Percentiles rank a stretch among this genome's conserved stretches.
phyloP scores from a whole-genome alignment of 2,113 vertebrate genomes.

The Ophiodon elongatus region DNA sequence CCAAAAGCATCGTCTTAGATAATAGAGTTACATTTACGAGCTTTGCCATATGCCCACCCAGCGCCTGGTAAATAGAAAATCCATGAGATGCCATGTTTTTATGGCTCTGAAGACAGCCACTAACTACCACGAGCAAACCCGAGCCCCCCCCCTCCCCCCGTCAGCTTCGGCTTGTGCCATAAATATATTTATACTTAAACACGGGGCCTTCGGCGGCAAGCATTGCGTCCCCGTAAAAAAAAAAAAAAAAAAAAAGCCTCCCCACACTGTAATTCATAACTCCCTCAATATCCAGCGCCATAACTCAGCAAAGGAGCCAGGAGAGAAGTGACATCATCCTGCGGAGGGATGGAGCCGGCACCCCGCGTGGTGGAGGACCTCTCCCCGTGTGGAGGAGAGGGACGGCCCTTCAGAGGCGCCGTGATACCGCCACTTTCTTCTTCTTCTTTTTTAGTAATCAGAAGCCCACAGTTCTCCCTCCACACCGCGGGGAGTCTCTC shows the following conservation, averaged over 20 bases:
- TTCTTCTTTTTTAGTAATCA: slow-evolving; percentile 62
- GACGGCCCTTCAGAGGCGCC: slow-evolving; percentile 37
- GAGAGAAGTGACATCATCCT: slow-evolving; percentile 74
- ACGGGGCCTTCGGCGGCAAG: slow-evolving; percentile 66
- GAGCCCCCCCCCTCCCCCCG: slow-evolving; percentile 48
- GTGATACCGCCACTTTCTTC: slow-evolving; percentile 42
- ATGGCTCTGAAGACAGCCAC: slow-evolving; percentile 67
- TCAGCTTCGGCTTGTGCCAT: slow-evolving; percentile 57
- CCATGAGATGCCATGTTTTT: slow-evolving; percentile 76
- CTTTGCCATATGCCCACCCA: slow-evolving; percentile 72
- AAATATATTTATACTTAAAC: slow-evolving; percentile 77
- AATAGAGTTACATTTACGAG: slow-evolving; percentile 75
- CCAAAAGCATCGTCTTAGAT: slow-evolving; percentile 67
- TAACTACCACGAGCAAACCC: slow-evolving; percentile 65
- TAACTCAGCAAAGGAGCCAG: slow-evolving; percentile 63
- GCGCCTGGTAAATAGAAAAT: slow-evolving; percentile 77
- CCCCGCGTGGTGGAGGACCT: slow-evolving; percentile 42
- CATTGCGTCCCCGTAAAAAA: slow-evolving; percentile 52
- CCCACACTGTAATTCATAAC: slow-evolving; percentile 71
- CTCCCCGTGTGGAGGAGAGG: slow-evolving; percentile 39
- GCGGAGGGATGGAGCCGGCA: slow-evolving; percentile 62
- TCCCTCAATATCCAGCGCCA: slow-evolving; percentile 66
- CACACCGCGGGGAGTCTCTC: slow-evolving; percentile 65
- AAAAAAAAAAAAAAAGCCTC: slow-evolving; percentile 27
- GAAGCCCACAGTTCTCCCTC: slow-evolving; percentile 65